A percentile compares a stretch with the other conserved stretches of the same genome.
These are phyloP conservation scores for Hestina assimilis DNA, from an alignment of 1,140 invertebrate genomes.

Conservation along the genomic window DNA sequence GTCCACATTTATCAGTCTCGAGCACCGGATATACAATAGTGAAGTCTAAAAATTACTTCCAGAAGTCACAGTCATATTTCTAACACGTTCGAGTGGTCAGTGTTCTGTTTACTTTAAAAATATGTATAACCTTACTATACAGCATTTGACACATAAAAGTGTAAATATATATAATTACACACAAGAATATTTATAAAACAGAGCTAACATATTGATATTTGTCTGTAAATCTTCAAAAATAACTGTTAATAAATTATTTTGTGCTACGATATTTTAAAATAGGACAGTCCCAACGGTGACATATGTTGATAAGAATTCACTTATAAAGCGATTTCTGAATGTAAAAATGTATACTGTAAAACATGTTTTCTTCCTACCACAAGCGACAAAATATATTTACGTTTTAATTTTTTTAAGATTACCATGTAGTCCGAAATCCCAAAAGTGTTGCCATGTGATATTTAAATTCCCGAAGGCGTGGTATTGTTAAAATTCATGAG, in stretches of 20 bases:
- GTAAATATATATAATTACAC: no score
- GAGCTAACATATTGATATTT: no score
- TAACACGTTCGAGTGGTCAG: neutral
- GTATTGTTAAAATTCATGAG: conserved; percentile 59
- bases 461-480: conserved; percentile 23
- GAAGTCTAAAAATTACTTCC: conserved; percentile 16
- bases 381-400: neutral
- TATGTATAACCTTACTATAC: conserved; percentile 1
- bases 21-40: conserved; percentile 4
- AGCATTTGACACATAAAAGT: conserved; percentile 1
- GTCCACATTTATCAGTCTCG: neutral
- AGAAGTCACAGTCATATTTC: conserved; percentile 11
- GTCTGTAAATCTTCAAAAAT: no score
- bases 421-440: neutral
- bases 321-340: no score
- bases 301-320: no score
- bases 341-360: no score
- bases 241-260: no score
- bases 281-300: no score
- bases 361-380: no score
- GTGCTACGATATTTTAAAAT: no score
- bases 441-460: conserved; percentile 22
- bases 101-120: conserved; percentile 3
- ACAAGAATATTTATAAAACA: no score
- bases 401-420: neutral